Evolutionary conservation across 2,113 vertebrate species (phyloP).

Genomic region (Acrocephalus arundinaceus): DNA sequence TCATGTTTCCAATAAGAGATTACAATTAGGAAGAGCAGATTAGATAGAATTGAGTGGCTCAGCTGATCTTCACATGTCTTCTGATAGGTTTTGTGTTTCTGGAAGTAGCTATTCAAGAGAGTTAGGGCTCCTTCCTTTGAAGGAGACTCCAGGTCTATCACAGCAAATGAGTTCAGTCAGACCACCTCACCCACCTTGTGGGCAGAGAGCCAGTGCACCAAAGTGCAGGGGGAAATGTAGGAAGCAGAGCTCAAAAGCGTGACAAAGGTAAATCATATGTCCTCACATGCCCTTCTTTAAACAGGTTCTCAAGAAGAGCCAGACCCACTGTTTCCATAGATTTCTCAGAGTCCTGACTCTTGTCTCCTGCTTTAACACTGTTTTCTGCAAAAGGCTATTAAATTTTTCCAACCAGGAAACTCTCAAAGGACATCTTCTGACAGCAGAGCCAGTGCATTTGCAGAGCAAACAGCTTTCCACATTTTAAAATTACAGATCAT

Average conservation of each 20-base stretch:
- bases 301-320: background rate
- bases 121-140: background rate
- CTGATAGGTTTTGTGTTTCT: conserved; percentile 35
- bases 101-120: conserved; percentile 19
- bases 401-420: background rate
- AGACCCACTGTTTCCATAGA: background rate
- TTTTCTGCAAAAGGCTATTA: background rate
- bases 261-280: background rate
- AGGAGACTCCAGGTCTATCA: background rate
- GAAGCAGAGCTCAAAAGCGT: background rate
- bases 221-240: background rate
- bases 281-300: background rate
- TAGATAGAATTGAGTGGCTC: conserved; percentile 5
- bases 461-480: background rate
- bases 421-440: background rate
- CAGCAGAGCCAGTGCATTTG: background rate
- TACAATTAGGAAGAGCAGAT: background rate
- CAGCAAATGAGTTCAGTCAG: background rate
- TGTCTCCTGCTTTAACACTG: background rate
- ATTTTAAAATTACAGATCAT: background rate
- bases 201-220: background rate
- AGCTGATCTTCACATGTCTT: background rate
- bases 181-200: background rate
- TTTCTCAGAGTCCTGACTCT: background rate
- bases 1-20: background rate